Base-by-base conservation (phyloP, 2,888 invertebrate genomes). In the Smittia sp. region DNA sequence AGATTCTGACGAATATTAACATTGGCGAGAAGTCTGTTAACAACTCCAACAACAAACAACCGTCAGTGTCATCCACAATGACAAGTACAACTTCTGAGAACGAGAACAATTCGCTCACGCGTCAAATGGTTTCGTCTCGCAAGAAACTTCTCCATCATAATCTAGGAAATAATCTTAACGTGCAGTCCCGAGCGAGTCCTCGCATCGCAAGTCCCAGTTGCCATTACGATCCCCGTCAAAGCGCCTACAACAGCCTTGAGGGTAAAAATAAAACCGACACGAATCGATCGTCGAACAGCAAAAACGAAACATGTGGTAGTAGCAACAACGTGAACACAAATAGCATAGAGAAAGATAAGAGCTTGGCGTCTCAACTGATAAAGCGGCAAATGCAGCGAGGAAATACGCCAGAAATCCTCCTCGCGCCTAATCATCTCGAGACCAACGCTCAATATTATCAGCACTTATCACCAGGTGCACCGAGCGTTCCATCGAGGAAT, bases 401-500 rank as follows among this genome's bases (percentile, higher is more conserved):
- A 68, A 86, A 91, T 76, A 91, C 92, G 0, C 90, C 92, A 0
- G 93, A 93, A 83, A 88, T 93, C 41, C 82, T 93, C 38, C 81
- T 93, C 24, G 89, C 92, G 0, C 93, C 93, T 15, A 88, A 90
- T 76, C 90, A 89, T 79, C 80, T 90, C 72, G 86, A 87, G 75
- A 13, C 22, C 0, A 73, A 65, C 46, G 1, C 65, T 15, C 73
- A 73, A 20, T 65, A 41, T 41, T 65, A 65, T 72, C 62, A 62
- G 20, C 62, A 72, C 84, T 86, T 80, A 80, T 86, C 79, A 79
- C 84, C 84, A 68, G 83, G 79, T 79, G 79, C 79, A 27, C 58
- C 58, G 0, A 58, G 18, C 7, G 39, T 72, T 39, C 72, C 72
- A 20, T 85, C 81, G 78, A 77, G 68, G 75, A 76, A n/a, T 20